Conservation (phyloP, 2,113 vertebrate species). For the Leucoraja erinaceus region DNA sequence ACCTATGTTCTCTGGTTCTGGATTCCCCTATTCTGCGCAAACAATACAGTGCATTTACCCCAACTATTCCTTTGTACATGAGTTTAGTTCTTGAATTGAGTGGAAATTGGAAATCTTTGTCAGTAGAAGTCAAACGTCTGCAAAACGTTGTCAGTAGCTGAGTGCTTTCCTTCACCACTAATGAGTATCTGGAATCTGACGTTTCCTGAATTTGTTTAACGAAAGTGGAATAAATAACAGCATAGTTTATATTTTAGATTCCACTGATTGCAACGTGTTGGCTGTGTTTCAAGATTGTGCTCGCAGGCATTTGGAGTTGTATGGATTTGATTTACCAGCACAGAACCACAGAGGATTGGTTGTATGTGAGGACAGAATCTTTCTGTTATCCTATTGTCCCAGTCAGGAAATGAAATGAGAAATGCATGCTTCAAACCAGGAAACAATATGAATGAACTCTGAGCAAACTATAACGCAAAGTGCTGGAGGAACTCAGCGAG, state of each 20-base stretch:
- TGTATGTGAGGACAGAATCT: not conserved
- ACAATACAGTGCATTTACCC: no score
- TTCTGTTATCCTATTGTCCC: not conserved
- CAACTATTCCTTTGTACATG: not conserved
- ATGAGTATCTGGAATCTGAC: not conserved
- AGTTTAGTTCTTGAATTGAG: not conserved
- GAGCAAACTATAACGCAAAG: no score
- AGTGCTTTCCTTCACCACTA: not conserved
- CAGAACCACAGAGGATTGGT: not conserved
- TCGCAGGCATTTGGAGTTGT: not conserved
- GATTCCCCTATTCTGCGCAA: no score
- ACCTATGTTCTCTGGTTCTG: no score
- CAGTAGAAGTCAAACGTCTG: not conserved
- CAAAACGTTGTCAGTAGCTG: not conserved
- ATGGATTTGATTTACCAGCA: not conserved
- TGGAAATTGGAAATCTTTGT: not conserved
- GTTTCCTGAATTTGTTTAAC: constrained; percentile 10
- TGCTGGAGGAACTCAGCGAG: no score
- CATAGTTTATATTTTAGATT: not conserved
- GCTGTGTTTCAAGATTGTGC: not conserved
- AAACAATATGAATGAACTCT: not conserved
- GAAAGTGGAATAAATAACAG: not conserved
- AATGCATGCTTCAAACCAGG: not conserved
- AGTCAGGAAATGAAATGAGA: not conserved
- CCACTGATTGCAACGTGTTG: not conserved